phyloP scores from a whole-genome alignment of 2,797 vertebrate genomes.

The Kryptolebias ocellatus region DNA sequence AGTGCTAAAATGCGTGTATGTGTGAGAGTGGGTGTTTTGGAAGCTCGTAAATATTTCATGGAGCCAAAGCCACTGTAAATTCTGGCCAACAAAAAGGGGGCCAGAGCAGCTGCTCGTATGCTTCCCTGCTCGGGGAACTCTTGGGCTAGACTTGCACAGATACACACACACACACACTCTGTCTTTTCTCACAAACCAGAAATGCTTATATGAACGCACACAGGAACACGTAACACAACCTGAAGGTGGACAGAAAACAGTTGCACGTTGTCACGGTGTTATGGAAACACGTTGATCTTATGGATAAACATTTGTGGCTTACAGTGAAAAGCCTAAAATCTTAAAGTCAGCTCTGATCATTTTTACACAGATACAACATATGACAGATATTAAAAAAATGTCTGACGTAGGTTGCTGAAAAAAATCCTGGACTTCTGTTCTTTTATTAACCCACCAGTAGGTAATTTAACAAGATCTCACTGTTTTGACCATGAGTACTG shows the following conservation, averaged over 20 bases:
- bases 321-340: constrained; percentile 41
- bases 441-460: constrained; percentile 36
- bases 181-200: constrained; percentile 42
- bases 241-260: constrained; percentile 47
- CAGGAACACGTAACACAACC: constrained; percentile 28
- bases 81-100: constrained; percentile 77
- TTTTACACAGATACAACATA: constrained; percentile 32
- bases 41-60: constrained; percentile 85
- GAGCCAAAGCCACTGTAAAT: constrained; percentile 84
- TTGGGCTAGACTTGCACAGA: constrained; percentile 35
- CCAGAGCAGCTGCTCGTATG: constrained; percentile 76
- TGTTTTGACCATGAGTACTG: constrained; percentile 41
- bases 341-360: constrained; percentile 47
- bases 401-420: constrained; percentile 15
- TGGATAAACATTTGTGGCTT: constrained; percentile 58
- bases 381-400: constrained; percentile 5
- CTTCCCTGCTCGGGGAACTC: constrained; percentile 52
- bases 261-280: constrained; percentile 55
- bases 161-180: constrained; percentile 23
- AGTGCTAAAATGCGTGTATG: constrained; percentile 66
- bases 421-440: constrained; percentile 38
- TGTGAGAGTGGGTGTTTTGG: constrained; percentile 76
- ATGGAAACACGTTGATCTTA: constrained; percentile 54
- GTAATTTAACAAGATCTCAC: constrained; percentile 36
- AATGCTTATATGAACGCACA: constrained; percentile 46